Base-by-base conservation (phyloP, 2,888 invertebrate genomes). In the Caenorhabditis sp. region DNA sequence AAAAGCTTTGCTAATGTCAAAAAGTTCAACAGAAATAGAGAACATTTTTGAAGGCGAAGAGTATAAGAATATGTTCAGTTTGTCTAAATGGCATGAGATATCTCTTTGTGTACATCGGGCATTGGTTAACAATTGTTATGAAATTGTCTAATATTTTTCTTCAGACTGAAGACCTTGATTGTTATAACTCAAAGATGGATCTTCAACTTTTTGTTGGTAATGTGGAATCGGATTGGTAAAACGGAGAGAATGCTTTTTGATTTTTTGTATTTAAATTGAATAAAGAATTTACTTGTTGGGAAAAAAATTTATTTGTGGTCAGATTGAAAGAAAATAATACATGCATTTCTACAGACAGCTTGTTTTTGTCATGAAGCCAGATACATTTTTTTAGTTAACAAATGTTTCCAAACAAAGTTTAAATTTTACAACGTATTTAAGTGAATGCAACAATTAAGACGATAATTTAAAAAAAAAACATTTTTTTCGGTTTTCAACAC, bases 51-150 rank as follows among this genome's bases (percentile, higher is more conserved):
- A 84, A 50, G 68, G 69, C 0, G 81, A 85, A 3, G 88, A 90
- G 26, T 90, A 90, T 58, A 85, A 88, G 37, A 80, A 87, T 26
- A 68, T 87, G 65, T 90, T 90, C 68, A 86, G 89, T 8, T 83
- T 81, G 9, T 84, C 85, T 24, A 90, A 90, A 76, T 90, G 90
- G 90, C 82, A 83, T 24, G 88, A 89, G 35, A 90, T 90, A 26
- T 86, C 89, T 58, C 74, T 85, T 67, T 89, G 90, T 79, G 85
- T 90, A 1, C 82, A 82, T 35, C 35, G 58, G 50, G 64, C 65
- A 28, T 61, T 82, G 69, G 82, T 82, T 37, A 47, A 8, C 13
- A 22, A 13, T 47, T 18, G 1, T 40, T 15, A 6, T n/a, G n/a
- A 13, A 32, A 15, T 11, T 32, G 24, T 0, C 35, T 3, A 13